Conservation (phyloP, 2,797 vertebrate genomes). For the Xiphorhynchus erythropygius region DNA sequence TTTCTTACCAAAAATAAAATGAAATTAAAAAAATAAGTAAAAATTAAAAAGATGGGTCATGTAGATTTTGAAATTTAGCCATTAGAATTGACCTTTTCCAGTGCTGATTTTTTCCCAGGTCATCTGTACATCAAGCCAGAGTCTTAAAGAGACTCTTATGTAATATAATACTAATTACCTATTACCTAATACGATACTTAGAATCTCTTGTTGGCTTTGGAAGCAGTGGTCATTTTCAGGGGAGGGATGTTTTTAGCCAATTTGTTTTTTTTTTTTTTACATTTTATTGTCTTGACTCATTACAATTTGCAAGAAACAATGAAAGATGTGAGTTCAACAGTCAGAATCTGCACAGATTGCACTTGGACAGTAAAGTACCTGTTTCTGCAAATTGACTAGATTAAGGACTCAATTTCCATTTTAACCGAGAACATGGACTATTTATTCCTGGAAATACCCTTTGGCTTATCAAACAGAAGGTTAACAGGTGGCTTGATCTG, state of each 20-base stretch:
- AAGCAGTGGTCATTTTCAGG: not conserved
- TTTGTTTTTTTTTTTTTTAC: not conserved
- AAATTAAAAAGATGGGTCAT: not conserved
- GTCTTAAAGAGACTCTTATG: not conserved
- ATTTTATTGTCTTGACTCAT: not conserved
- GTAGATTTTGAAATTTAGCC: not conserved
- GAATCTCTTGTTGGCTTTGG: not conserved
- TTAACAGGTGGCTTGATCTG: constrained; percentile 51
- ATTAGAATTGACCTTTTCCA: not conserved
- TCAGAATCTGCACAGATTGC: not conserved
- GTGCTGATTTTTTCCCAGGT: not conserved
- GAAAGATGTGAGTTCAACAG: not conserved
- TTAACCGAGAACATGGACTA: constrained; percentile 23
- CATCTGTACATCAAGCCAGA: not conserved
- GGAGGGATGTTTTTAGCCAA: not conserved
- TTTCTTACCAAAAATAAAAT: not conserved
- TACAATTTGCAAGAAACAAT: not conserved
- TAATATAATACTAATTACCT: too few species aligned
- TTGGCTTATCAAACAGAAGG: constrained; percentile 40
- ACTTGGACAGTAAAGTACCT: not conserved
- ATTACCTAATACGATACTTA: not conserved
- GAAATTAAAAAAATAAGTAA: too few species aligned
- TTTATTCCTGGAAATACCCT: constrained; percentile 52
- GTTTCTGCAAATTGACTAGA: constrained; percentile 19
- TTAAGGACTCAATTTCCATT: constrained; percentile 56